Evolutionary conservation across 2,797 vertebrate species (phyloP).

Genomic region (Rhinichthys osculus): DNA sequence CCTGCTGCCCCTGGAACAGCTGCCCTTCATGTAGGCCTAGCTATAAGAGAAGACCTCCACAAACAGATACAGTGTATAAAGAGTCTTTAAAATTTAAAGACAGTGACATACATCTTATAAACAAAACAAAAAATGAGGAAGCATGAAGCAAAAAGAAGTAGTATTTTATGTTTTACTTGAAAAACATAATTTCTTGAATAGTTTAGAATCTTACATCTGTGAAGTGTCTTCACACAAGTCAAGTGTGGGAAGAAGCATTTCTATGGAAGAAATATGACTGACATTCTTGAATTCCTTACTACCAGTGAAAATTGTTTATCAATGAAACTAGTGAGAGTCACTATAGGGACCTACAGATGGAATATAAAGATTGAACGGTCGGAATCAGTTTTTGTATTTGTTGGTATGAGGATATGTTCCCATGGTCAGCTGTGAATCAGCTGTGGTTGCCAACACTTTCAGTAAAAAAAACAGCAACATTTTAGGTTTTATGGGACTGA

Average conservation of each 20-base stretch:
- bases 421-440: background rate
- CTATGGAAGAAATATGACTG: background rate
- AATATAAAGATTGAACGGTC: background rate
- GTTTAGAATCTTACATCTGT: background rate
- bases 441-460: background rate
- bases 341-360: background rate
- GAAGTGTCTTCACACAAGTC: background rate
- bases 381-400: background rate
- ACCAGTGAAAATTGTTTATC: background rate
- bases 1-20: too few relatives aligned
- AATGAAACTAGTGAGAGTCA: background rate
- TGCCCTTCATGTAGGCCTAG: too few relatives aligned
- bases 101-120: too few relatives aligned
- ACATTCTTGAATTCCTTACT: background rate
- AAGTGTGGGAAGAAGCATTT: background rate
- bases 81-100: too few relatives aligned
- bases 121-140: too few relatives aligned
- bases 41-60: too few relatives aligned
- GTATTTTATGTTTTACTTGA: too few relatives aligned
- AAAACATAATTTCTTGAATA: background rate
- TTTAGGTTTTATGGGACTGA: background rate
- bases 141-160: too few relatives aligned
- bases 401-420: background rate
- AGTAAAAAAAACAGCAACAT: background rate
- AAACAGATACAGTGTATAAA: too few relatives aligned